phyloP scores from a whole-genome alignment of 2,797 vertebrate species.

The Leptatherina wallacei region DNA sequence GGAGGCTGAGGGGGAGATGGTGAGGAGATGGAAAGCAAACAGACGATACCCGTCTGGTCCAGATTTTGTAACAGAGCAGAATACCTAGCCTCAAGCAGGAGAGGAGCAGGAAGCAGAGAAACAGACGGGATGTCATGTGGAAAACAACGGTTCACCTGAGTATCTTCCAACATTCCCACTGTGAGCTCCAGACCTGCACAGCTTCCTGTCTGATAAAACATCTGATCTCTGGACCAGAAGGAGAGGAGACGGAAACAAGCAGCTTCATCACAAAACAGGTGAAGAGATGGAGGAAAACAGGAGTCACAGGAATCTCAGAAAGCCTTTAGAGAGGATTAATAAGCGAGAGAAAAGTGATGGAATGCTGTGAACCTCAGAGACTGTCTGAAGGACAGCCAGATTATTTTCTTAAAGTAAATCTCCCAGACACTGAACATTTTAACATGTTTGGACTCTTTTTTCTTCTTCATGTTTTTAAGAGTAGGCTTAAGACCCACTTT shows the following conservation, averaged over 20 bases:
- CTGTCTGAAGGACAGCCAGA: too few species aligned
- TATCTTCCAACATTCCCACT: neutral
- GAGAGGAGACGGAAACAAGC: neutral
- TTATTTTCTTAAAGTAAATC: too few species aligned
- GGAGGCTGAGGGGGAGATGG: too few species aligned
- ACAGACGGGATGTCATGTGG: neutral
- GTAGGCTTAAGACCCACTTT: too few species aligned
- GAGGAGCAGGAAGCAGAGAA: neutral
- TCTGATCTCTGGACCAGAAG: slow-evolving; percentile 22
- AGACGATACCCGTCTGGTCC: too few species aligned
- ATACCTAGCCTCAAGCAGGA: neutral
- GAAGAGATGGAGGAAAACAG: neutral
- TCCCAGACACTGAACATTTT: too few species aligned
- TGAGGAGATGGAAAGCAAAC: neutral
- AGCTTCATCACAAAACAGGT: neutral
- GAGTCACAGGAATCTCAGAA: neutral
- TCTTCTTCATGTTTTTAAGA: too few species aligned
- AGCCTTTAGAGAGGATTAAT: neutral
- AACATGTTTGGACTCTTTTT: too few species aligned
- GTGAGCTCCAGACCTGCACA: neutral
- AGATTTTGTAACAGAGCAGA: too few species aligned
- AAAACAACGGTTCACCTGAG: slow-evolving; percentile 14
- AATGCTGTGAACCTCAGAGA: too few species aligned
- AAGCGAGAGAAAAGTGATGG: too few species aligned
- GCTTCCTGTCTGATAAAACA: slow-evolving; percentile 25